Percentiles rank a stretch among this genome's conserved stretches.
Evolutionary conservation across 2,888 invertebrate species (phyloP).

Genomic region (Melanophora roralis): DNA sequence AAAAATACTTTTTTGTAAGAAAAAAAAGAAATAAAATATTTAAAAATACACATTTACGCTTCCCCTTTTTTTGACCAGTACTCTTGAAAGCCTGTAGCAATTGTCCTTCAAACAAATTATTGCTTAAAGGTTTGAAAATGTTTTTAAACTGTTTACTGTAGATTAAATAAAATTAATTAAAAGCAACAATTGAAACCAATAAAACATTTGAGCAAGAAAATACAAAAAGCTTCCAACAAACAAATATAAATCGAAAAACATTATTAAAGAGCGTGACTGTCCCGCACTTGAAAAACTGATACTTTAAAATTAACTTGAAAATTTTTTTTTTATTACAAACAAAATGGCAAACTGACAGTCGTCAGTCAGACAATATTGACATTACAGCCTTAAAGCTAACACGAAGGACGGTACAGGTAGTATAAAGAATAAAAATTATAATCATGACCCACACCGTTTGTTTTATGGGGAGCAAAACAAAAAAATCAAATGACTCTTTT

Average conservation of each 20-base stretch:
- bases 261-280: slow-evolving; percentile 54
- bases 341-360: slow-evolving; percentile 18
- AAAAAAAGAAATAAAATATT: too few species aligned
- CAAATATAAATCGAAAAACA: neutral
- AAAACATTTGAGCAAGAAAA: too few species aligned
- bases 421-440: slow-evolving; percentile 30
- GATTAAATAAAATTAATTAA: too few species aligned
- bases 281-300: slow-evolving; percentile 54
- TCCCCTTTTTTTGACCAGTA: too few species aligned
- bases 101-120: too few species aligned
- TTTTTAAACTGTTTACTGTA: too few species aligned
- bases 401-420: slow-evolving; percentile 27
- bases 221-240: too few species aligned
- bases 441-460: slow-evolving; percentile 37
- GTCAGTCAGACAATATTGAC: slow-evolving; percentile 59
- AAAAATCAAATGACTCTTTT: neutral
- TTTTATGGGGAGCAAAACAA: neutral
- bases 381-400: slow-evolving; percentile 38
- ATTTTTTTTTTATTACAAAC: neutral
- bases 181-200: too few species aligned
- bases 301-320: neutral
- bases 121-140: too few species aligned
- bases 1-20: too few species aligned
- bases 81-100: too few species aligned
- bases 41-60: too few species aligned